phyloP scores from a whole-genome alignment of 2,888 invertebrate genomes.

The Hypsopygia costalis region DNA sequence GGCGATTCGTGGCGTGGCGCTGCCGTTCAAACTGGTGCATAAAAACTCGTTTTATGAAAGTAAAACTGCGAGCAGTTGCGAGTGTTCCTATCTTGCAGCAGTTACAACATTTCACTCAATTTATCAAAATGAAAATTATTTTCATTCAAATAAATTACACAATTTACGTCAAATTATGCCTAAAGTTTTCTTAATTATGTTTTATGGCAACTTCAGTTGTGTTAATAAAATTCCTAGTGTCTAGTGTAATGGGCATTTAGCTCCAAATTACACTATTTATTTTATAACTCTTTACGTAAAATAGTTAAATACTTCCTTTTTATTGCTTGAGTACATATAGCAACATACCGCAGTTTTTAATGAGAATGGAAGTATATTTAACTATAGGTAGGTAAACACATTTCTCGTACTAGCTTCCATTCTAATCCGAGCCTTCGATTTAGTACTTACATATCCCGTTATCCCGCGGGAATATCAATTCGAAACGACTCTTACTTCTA shows the following conservation, averaged over 20 bases:
- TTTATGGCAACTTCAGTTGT: neutral
- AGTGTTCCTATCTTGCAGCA: slow-evolving; percentile 27
- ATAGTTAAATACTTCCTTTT: neutral
- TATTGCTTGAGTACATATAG: neutral
- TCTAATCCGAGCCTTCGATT: too few relatives aligned
- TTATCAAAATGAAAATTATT: slow-evolving; percentile 40
- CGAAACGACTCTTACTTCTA: too few relatives aligned
- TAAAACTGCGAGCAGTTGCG: slow-evolving; percentile 36
- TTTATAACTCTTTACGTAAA: neutral
- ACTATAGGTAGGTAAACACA: too few relatives aligned
- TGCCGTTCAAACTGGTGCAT: slow-evolving; percentile 27
- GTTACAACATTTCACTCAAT: slow-evolving; percentile 57
- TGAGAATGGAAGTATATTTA: too few relatives aligned
- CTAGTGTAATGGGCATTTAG: neutral
- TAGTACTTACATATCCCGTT: too few relatives aligned
- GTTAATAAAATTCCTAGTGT: neutral
- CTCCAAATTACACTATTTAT: neutral
- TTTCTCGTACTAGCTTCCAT: too few relatives aligned
- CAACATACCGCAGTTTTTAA: too few relatives aligned
- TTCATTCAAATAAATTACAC: slow-evolving; percentile 27
- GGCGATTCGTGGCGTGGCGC: slow-evolving; percentile 25
- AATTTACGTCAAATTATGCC: slow-evolving; percentile 17
- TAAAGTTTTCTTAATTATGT: slow-evolving; percentile 4
- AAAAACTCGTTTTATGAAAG: slow-evolving; percentile 63
- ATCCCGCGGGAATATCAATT: too few relatives aligned